Evolutionary conservation across 2,888 invertebrate genomes (phyloP), one percentile per base, ranked within the genome.

Genomic region (Subacronicta megacephala): DNA sequence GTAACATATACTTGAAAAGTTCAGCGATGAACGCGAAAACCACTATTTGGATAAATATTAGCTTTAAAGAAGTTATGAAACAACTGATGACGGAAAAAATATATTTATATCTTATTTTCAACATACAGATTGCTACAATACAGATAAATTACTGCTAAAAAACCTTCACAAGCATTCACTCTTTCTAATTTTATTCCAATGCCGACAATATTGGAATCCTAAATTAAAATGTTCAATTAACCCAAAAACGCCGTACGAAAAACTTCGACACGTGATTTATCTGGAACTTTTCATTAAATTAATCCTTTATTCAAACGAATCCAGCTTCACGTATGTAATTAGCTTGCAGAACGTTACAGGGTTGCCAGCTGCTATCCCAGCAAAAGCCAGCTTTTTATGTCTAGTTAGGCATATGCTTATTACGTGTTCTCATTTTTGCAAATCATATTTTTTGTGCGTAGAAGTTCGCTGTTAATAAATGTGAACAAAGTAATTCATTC

Each of bases 241-340:
- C 38, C 46, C 45, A 38, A 59, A 67, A 71, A 58, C 33, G 33
- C 17, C n/a, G 16, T 38, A 35, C 44, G 53, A 53, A 63, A 56
- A 61, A 59, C 46, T 67, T 62, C 46, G 16, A 52, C 56, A 41
- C 45, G 50, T 59, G 65, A 70, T 70, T 61, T 50, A 63, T 58
- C 10, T 52, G 29, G 18, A 63, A 72, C 57, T 68, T 73, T 67
- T 59, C 61, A 73, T 71, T 65, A 61, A 71, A 58, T 68, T 59
- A 66, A 73, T 66, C 62, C 62, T 69, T 59, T 69, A 66, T 62
- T 64, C 72, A 63, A 64, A 74, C 52, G 60, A 66, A 69, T 63
- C 62, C 54, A 41, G 66, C 26, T 66, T 55, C 54, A 57, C 49
- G 58, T 68, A 58, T 57, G 61, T 75, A 67, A 70, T 75, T 57